Evolutionary conservation across 2,113 vertebrate genomes (phyloP).

Genomic region (Vidua chalybeata): DNA sequence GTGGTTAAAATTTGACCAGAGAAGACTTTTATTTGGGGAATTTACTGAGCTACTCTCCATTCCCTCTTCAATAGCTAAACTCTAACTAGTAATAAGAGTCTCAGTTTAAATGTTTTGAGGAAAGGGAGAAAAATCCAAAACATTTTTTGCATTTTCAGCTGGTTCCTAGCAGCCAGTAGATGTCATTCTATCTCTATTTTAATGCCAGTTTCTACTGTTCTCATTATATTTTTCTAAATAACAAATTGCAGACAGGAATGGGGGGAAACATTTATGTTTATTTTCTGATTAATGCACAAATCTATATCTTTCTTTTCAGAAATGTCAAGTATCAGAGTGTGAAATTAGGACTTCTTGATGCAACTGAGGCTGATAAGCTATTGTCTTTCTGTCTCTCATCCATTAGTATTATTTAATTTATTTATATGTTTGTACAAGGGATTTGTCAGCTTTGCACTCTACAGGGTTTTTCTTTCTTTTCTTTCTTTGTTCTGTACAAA

Average conservation of each 20-base stretch:
- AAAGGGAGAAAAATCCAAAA: neutral
- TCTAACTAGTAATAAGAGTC: neutral
- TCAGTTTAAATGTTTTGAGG: neutral
- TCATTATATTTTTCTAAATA: constrained; percentile 32
- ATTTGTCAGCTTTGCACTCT: neutral
- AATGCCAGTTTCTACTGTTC: neutral
- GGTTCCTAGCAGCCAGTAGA: constrained; percentile 64
- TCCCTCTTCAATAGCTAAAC: neutral
- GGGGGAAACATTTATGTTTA: constrained; percentile 28
- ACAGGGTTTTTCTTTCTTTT: neutral
- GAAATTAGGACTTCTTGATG: constrained; percentile 55
- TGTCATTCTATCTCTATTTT: constrained; percentile 73
- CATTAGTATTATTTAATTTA: constrained; percentile 16
- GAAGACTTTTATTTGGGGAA: neutral
- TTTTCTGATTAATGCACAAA: constrained; percentile 44
- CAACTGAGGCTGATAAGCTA: constrained; percentile 25
- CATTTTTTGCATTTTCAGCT: neutral
- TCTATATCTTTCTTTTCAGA: constrained; percentile 43
- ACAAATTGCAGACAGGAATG: neutral
- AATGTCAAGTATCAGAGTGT: constrained; percentile 37
- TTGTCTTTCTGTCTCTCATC: constrained; percentile 25
- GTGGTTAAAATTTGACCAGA: neutral
- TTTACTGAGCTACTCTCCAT: neutral
- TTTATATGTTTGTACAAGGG: neutral
- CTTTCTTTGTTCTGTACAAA: neutral